Evolutionary conservation across 2,113 vertebrate genomes (phyloP).

Genomic region (Eulemur macaco): DNA sequence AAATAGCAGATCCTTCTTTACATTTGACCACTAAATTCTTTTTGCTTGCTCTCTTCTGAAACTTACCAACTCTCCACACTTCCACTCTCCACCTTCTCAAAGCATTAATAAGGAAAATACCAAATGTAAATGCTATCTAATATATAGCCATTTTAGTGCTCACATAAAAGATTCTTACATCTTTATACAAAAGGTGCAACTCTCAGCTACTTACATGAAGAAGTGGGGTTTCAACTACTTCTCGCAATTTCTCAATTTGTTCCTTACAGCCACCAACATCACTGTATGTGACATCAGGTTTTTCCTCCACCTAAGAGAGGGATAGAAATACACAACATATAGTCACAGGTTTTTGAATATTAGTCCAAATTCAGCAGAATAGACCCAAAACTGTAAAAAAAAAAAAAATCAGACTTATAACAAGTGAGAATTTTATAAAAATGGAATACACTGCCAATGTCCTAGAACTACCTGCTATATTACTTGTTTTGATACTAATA

Average conservation of each 20-base stretch:
- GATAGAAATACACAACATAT: background rate
- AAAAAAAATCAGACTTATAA: background rate
- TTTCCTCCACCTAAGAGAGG: conserved; percentile 94
- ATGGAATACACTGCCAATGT: background rate
- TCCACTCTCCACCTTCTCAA: background rate
- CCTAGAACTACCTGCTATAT: background rate
- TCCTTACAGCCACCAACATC: conserved; percentile 99
- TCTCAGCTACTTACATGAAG: conserved; percentile 91
- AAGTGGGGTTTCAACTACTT: conserved; percentile 98
- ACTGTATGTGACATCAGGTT: conserved; percentile 98
- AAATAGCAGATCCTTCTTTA: background rate
- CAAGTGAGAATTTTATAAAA: conserved; percentile 18
- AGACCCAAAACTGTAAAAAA: conserved; percentile 3
- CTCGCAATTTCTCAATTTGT: conserved; percentile 98
- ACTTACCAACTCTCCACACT: background rate
- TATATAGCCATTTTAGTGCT: background rate
- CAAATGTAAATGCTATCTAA: background rate
- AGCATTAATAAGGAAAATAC: background rate
- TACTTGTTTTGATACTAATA: background rate
- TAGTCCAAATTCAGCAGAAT: background rate
- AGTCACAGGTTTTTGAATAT: background rate
- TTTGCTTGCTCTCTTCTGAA: conserved; percentile 17
- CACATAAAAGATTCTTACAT: background rate
- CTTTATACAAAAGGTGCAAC: background rate
- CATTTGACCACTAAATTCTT: background rate